Percentiles rank a stretch among this genome's conserved stretches.
These are phyloP conservation scores for Platanista minor DNA, from an alignment of 2,113 vertebrate genomes.

Conservation along the genomic window DNA sequence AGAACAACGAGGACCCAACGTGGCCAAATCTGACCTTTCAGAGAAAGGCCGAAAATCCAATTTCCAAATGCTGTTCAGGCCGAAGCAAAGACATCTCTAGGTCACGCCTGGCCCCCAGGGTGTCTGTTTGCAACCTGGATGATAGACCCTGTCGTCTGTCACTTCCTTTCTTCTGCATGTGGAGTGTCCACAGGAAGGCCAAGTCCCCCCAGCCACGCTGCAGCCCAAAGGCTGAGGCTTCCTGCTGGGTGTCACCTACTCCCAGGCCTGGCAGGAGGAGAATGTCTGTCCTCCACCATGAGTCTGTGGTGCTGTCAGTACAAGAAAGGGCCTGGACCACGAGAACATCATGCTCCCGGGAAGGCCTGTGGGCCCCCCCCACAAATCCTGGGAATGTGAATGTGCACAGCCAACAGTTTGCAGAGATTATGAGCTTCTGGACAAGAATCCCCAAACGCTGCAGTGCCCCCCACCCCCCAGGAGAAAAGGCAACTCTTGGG, in stretches of 20 bases:
- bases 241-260: fast-evolving
- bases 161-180: neutral
- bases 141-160: neutral
- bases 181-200: neutral
- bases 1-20: neutral
- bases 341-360: neutral
- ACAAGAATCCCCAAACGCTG: too few relatives aligned
- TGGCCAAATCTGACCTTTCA: neutral
- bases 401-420: too few relatives aligned
- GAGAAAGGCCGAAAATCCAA: neutral
- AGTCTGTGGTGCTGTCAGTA: too few relatives aligned
- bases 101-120: neutral
- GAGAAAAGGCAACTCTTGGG: neutral
- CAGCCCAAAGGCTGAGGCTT: neutral
- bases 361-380: neutral
- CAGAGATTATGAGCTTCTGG: too few relatives aligned
- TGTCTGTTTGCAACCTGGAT: neutral
- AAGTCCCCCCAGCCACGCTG: fast-evolving
- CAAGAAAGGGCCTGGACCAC: neutral
- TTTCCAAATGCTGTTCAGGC: neutral
- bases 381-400: too few relatives aligned
- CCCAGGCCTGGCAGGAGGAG: neutral
- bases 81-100: neutral
- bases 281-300: neutral
- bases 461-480: neutral